A percentile compares a stretch with the other conserved stretches of the same genome.
Conservation (phyloP, 2,888 invertebrate species). For the Lypha dubia region DNA sequence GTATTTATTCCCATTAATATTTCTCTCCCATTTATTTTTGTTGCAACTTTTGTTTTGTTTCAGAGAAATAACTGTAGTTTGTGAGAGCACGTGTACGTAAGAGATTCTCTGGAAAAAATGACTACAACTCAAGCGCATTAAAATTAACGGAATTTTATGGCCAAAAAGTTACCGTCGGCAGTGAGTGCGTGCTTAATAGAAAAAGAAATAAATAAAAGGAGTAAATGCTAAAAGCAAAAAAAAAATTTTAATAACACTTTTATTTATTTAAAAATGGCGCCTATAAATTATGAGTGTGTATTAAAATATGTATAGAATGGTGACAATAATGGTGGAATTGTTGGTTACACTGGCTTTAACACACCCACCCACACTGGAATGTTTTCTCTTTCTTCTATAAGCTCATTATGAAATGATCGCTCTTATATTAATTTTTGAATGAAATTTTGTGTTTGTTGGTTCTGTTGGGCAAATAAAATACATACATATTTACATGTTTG, state of each 20-base stretch:
- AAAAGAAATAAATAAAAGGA: conserved; percentile 3
- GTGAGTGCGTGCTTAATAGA: conserved; percentile 4
- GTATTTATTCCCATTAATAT: conserved; percentile 35
- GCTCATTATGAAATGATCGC: conserved; percentile 51
- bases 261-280: conserved; percentile 62
- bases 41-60: conserved; percentile 44
- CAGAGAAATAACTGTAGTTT: conserved; percentile 64
- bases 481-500: neutral
- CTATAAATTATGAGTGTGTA: conserved; percentile 62
- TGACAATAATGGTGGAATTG: conserved; percentile 27
- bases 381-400: conserved; percentile 28
- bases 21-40: conserved; percentile 43
- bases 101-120: conserved; percentile 59
- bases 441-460: conserved; percentile 30
- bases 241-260: conserved; percentile 15
- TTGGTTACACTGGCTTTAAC: conserved; percentile 48
- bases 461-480: neutral
- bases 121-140: conserved; percentile 62
- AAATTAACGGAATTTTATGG: conserved; percentile 64
- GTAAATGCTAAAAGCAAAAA: conserved; percentile 11
- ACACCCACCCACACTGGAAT: conserved; percentile 51
- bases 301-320: conserved; percentile 52
- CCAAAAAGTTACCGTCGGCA: conserved; percentile 57
- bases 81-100: conserved; percentile 61
- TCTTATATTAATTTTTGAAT: conserved; percentile 42